Evolutionary conservation across 2,888 invertebrate genomes (phyloP), one percentile per base, ranked within the genome.

Genomic region (Gryllus longicercus): DNA sequence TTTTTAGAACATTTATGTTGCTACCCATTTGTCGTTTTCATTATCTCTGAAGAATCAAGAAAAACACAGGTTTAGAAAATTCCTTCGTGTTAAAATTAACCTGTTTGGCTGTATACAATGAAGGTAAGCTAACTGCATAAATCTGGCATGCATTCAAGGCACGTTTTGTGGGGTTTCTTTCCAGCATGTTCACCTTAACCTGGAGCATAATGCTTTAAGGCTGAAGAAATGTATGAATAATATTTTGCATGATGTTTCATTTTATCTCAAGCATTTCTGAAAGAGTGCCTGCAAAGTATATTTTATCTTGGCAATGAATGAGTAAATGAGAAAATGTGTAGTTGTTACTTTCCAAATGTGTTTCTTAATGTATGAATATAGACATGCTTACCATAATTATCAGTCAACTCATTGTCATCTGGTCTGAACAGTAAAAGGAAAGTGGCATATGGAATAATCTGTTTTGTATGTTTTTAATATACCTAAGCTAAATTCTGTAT

Each of bases 391-490:
- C 14, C n/a, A 63, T n/a, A 63, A 63, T 63, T 18, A 63, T 63
- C 14, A 63, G n/a, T 63, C 63, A 63, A 18, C 63, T 63, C 63
- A 63, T 63, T 63, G 63, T 63, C 63, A 63, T 63, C 63, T 63
- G 63, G 63, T 14, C 63, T 63, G 63, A 63, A 63, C 14, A 38
- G 38, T 38, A 63, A 63, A 63, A 63, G 63, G 63, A 63, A 63
- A 63, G 63, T n/a, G 63, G 14, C 16, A 63, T n/a, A 18, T 63
- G n/a, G n/a, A 63, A 63, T 63, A 63, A 63, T 63, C 63, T 63
- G 63, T 63, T 63, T 63, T 63, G 63, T 63, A 63, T 63, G 63
- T 63, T 63, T 63, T 63, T 63, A 63, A 63, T 63, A 63, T 63
- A 63, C 63, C 63, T 63, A 63, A 18, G 63, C 63, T 63, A 63